Conservation (phyloP, 1,140 invertebrate genomes). For the Diorhabda carinulata region DNA sequence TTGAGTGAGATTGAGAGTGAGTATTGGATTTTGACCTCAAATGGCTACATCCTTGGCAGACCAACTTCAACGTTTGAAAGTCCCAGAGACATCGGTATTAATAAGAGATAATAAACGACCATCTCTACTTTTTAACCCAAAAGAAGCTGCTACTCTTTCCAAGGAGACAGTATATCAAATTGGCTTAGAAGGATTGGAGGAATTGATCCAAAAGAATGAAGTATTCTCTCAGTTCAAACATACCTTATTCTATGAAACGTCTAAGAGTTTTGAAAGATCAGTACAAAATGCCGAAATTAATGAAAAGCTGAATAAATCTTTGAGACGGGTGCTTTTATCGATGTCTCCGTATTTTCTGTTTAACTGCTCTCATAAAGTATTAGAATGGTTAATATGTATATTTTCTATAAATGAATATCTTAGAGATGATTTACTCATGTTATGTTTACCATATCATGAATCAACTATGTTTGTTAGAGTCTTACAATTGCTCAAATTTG, state of each 20-base stretch:
- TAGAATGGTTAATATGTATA: conserved; percentile 90
- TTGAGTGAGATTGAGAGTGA: no score
- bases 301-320: conserved; percentile 66
- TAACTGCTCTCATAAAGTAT: conserved; percentile 77
- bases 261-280: conserved; percentile 73
- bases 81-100: conserved; percentile 72
- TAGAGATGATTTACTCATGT: conserved; percentile 69
- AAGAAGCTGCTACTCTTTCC: conserved; percentile 82
- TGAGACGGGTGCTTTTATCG: conserved; percentile 76
- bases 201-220: conserved; percentile 68
- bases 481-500: conserved; percentile 71
- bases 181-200: conserved; percentile 77
- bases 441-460: conserved; percentile 88
- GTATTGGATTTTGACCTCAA: not conserved
- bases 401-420: conserved; percentile 88
- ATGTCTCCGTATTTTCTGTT: conserved; percentile 85
- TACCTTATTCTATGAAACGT: conserved; percentile 70
- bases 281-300: conserved; percentile 73
- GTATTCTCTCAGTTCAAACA: conserved; percentile 69
- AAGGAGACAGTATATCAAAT: conserved; percentile 79
- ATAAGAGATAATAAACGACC: conserved; percentile 64
- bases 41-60: conserved; percentile 73
- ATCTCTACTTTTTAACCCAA: conserved; percentile 84
- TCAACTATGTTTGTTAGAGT: conserved; percentile 82
- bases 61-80: conserved; percentile 74